Base-by-base conservation (phyloP, 1,140 invertebrate species). In the Scaptomyza hsui region DNA sequence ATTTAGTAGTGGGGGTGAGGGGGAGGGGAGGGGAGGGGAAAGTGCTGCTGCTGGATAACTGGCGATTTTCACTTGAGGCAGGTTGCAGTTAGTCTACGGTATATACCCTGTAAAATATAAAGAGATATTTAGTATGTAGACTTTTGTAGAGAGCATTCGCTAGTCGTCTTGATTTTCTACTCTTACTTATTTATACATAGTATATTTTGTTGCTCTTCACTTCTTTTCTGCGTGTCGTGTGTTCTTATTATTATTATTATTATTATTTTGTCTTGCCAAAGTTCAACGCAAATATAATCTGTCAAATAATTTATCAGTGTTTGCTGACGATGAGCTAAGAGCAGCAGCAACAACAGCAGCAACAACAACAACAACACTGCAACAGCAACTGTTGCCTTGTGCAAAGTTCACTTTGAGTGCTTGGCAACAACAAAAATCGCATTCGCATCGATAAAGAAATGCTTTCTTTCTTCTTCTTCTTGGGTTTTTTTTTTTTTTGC, bases 241-340 rank as follows among this genome's bases (percentile, higher is more conserved):
- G 76, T 75, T 80, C 76, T 79, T 64, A 44, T 79, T 64, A 44
- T 80, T 55, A 59, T 61, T 83, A 75, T 83, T 75, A 78, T 69
- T n/a, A n/a, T n/a, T n/a, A n/a, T n/a, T n/a, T n/a, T 75, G 62
- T 59, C 37, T 48, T 77, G 44, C 60, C 82, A 86, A 78, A 86
- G 81, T 86, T 86, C 81, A 86, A 86, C 82, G 82, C 71, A 88
- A 86, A 86, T 86, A 88, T 81, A 88, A 88, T 86, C 81, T 86
- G 82, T 86, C 83, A 86, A 86, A 86, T 75, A 88, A 88, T 88
- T 88, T 82, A 86, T 86, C 78, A 86, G 67, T 86, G 70, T 82
- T 88, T 88, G 82, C 57, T 68, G 71, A 82, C 67, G 79, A 82
- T 82, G 72, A 56, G 55, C 62, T 63, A 62, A 70, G 61, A 64